Base-by-base conservation (phyloP, 2,797 vertebrate species). In the Phalloptychus januarius region DNA sequence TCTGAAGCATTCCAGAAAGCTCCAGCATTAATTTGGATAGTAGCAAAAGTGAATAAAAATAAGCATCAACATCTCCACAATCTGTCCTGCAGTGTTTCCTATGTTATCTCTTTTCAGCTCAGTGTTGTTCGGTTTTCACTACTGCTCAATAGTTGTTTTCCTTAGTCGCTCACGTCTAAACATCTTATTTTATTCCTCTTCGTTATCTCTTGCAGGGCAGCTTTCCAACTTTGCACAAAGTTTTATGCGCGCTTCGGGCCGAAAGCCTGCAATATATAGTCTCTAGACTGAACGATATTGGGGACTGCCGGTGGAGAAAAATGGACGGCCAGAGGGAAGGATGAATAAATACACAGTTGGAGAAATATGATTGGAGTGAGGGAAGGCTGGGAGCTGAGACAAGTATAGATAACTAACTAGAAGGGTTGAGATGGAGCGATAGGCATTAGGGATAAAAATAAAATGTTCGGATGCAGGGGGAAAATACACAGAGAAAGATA, bases 351-450 rank as follows among this genome's bases (percentile, higher is more conserved):
- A 40, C 77, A 61, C 15, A 69, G 40, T 42, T 71, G 71, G 28
- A 71, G 50, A 75, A 72, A 46, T 72, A 82, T 42, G 0, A 79
- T 84, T 82, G 70, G 73, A 83, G 75, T 74, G 31, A 70, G 11
- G 28, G 12, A 77, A 13, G 70, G 71, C 65, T 25, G 65, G 38
- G 23, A 80, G 72, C 16, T 10, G 75, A 77, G n/a, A 72, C 38
- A 75, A 75, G 58, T 80, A 72, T 52, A 79, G 70, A 83, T 76
- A 52, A 18, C 48, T 61, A 70, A 69, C 65, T 69, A 42, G 65
- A 72, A 71, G n/a, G 45, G 58, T 71, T 23, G 36, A 56, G 74
- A 78, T 16, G 2, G 46, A 83, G 18, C 8, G 18, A 65, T 65
- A 38, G 23, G 25, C 65, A 69, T 69, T 65, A 38, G 18, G 63